Conservation (phyloP, 2,113 vertebrate species). For the Bothrops jararaca region DNA sequence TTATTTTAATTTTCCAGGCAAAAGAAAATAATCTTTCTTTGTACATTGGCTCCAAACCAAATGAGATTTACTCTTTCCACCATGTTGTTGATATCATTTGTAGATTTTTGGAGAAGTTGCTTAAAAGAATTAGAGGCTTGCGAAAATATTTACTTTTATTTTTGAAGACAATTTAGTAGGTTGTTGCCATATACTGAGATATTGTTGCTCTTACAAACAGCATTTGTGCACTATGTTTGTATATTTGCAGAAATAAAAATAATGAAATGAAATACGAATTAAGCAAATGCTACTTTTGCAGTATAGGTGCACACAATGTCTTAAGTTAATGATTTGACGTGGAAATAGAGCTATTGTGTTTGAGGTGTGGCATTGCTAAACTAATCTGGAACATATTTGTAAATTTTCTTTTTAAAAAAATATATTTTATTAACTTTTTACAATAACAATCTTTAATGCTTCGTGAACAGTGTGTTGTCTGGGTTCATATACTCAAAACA, state of each 20-base stretch:
- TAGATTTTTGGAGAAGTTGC: slow-evolving; percentile 6
- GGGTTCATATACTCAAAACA: too few species aligned
- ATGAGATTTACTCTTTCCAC: neutral
- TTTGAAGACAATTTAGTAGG: neutral
- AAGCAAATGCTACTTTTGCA: neutral
- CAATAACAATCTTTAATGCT: too few species aligned
- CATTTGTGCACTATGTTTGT: neutral
- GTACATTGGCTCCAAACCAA: neutral
- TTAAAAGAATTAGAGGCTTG: neutral
- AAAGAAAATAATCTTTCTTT: neutral
- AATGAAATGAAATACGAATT: neutral
- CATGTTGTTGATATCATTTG: neutral
- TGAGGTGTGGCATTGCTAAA: neutral
- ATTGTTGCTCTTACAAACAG: neutral
- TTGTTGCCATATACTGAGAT: neutral
- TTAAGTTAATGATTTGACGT: slow-evolving; percentile 8
- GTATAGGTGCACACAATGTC: neutral
- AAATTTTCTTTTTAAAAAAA: neutral
- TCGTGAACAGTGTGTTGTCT: too few species aligned
- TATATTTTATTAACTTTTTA: too few species aligned
- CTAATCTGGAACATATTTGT: neutral
- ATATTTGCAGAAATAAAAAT: neutral
- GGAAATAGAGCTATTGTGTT: neutral
- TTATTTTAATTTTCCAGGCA: neutral
- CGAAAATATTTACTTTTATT: neutral